Evolutionary conservation across 2,797 vertebrate species (phyloP).

Genomic region (Australoheros facetus): DNA sequence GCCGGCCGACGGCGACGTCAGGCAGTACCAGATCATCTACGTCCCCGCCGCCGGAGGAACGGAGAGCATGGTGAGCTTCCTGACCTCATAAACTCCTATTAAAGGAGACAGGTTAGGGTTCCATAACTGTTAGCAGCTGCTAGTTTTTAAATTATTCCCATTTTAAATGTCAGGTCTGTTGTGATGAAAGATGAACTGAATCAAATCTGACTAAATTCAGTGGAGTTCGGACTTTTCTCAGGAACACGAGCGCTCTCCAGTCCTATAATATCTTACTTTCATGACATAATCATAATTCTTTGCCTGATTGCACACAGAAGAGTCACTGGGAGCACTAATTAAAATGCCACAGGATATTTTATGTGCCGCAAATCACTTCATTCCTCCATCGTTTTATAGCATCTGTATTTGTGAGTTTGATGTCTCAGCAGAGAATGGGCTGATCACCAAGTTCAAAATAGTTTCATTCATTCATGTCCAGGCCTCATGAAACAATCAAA

Average conservation of each 20-base stretch:
- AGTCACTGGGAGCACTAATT: not conserved
- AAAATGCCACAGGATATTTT: not conserved
- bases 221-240: not conserved
- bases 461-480: not conserved
- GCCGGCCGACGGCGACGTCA: constrained; percentile 91
- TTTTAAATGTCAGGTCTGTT: not conserved
- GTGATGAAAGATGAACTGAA: not conserved
- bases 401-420: not conserved
- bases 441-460: not conserved
- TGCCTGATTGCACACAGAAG: not conserved
- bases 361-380: not conserved
- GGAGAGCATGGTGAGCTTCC: constrained; percentile 81
- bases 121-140: not conserved
- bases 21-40: constrained; percentile 91
- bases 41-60: constrained; percentile 81
- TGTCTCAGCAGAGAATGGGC: not conserved
- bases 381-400: not conserved
- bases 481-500: not conserved
- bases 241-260: not conserved
- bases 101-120: not conserved
- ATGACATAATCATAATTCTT: not conserved
- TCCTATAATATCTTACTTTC: not conserved
- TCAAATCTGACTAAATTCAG: not conserved
- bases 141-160: not conserved
- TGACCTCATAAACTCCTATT: not conserved